phyloP scores from a whole-genome alignment of 2,797 vertebrate species.

The Myoxocephalus aenaeus region DNA sequence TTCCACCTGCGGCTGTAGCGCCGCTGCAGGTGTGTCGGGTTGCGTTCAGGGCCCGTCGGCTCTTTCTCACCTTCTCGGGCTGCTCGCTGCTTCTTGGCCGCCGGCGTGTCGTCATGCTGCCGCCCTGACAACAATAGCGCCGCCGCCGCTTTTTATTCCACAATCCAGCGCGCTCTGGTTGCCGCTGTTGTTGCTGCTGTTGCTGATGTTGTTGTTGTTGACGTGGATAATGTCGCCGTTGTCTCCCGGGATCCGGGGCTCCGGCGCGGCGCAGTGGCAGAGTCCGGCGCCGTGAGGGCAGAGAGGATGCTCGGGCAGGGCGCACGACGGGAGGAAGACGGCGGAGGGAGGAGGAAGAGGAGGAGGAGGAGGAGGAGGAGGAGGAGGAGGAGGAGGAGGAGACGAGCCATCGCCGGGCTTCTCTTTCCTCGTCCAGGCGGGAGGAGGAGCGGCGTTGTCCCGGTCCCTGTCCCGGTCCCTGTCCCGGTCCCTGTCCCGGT shows the following conservation, averaged over 20 bases:
- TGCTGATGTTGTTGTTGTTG: slow-evolving; percentile 43
- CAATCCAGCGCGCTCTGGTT: slow-evolving; percentile 79
- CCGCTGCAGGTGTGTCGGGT: too few relatives aligned
- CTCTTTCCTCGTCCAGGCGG: slow-evolving; percentile 66
- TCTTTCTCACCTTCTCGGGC: slow-evolving; percentile 64
- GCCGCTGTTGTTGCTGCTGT: slow-evolving; percentile 59
- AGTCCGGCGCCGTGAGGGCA: slow-evolving; percentile 87
- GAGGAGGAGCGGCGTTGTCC: slow-evolving; percentile 61
- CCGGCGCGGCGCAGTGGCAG: slow-evolving; percentile 72
- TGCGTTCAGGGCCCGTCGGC: too few relatives aligned
- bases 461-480: slow-evolving; percentile 40
- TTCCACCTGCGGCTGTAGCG: too few relatives aligned
- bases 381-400: slow-evolving; percentile 69
- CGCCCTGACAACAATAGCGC: slow-evolving; percentile 70
- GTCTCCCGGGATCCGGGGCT: slow-evolving; percentile 63
- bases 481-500: neutral
- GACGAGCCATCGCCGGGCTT: slow-evolving; percentile 68
- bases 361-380: slow-evolving; percentile 65
- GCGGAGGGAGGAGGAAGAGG: slow-evolving; percentile 61
- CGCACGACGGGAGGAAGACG: slow-evolving; percentile 71
- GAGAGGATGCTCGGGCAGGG: slow-evolving; percentile 87
- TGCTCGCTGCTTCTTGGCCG: slow-evolving; percentile 76
- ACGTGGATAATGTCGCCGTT: slow-evolving; percentile 84
- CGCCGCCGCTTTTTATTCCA: slow-evolving; percentile 84
- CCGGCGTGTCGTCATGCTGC: slow-evolving; percentile 77